These are phyloP conservation scores for Diaprepes abbreviatus DNA, from an alignment of 2,888 invertebrate genomes.

Conservation along the genomic window DNA sequence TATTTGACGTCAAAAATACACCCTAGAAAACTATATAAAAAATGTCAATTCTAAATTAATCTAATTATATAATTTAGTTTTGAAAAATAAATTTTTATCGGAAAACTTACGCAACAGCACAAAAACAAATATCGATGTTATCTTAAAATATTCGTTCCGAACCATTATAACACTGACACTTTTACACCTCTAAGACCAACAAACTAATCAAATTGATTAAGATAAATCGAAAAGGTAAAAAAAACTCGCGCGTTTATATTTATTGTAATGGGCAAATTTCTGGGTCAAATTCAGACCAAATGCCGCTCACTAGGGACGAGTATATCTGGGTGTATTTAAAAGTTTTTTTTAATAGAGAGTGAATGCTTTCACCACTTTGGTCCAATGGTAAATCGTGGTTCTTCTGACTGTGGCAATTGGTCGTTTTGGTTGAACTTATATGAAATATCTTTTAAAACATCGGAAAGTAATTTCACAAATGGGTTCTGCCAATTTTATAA, in stretches of 20 bases:
- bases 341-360: not conserved
- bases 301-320: constrained; percentile 21
- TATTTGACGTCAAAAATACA: too few relatives aligned
- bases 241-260: constrained; percentile 27
- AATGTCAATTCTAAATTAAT: not conserved
- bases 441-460: too few relatives aligned
- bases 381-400: too few relatives aligned
- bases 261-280: constrained; percentile 32
- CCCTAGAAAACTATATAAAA: too few relatives aligned
- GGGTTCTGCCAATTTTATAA: too few relatives aligned
- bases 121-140: constrained; percentile 7
- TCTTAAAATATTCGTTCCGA: constrained; percentile 7
- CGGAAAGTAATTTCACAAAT: too few relatives aligned
- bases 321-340: constrained; percentile 12
- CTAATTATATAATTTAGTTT: too few relatives aligned
- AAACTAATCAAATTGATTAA: constrained; percentile 23
- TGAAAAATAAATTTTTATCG: too few relatives aligned
- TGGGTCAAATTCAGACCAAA: constrained; percentile 29
- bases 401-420: too few relatives aligned
- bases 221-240: constrained; percentile 22
- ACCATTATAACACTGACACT: constrained; percentile 12
- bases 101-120: constrained; percentile 17
- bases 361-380: too few relatives aligned
- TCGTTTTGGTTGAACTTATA: too few relatives aligned
- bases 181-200: not conserved